Evolutionary conservation across 2,888 invertebrate genomes (phyloP).

Genomic region (Yponomeuta evonymella): DNA sequence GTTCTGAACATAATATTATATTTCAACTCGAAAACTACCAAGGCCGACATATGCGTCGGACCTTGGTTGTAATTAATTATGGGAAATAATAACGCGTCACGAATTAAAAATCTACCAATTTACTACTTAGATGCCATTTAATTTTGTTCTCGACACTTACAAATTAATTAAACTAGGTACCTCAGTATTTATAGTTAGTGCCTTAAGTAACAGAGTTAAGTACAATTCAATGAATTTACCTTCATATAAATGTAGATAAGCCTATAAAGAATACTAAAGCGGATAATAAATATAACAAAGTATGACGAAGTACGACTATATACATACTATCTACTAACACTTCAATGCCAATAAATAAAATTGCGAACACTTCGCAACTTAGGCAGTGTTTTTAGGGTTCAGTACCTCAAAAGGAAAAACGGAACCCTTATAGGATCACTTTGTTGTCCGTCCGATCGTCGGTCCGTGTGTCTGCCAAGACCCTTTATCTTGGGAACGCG

Average conservation of each 20-base stretch:
- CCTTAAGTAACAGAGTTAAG: too few species aligned
- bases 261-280: too few species aligned
- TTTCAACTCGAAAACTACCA: slow-evolving; percentile 34
- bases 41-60: slow-evolving; percentile 37
- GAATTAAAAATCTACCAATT: slow-evolving; percentile 38
- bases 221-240: too few species aligned
- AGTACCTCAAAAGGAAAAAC: too few species aligned
- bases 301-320: too few species aligned
- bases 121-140: slow-evolving; percentile 32
- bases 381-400: background rate
- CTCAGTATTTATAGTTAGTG: too few species aligned
- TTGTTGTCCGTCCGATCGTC: too few species aligned
- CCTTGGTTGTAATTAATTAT: slow-evolving; percentile 58
- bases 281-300: too few species aligned
- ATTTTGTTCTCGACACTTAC: slow-evolving; percentile 39
- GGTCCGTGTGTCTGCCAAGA: too few species aligned
- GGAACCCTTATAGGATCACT: too few species aligned
- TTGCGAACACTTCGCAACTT: background rate
- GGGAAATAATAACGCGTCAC: slow-evolving; percentile 42
- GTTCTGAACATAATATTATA: background rate
- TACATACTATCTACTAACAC: background rate
- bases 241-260: too few species aligned
- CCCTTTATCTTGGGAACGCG: too few species aligned
- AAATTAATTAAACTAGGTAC: slow-evolving; percentile 29
- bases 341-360: background rate